These are phyloP conservation scores for Platysternon megacephalum DNA, from an alignment of 2,113 vertebrate species.

Conservation along the genomic window DNA sequence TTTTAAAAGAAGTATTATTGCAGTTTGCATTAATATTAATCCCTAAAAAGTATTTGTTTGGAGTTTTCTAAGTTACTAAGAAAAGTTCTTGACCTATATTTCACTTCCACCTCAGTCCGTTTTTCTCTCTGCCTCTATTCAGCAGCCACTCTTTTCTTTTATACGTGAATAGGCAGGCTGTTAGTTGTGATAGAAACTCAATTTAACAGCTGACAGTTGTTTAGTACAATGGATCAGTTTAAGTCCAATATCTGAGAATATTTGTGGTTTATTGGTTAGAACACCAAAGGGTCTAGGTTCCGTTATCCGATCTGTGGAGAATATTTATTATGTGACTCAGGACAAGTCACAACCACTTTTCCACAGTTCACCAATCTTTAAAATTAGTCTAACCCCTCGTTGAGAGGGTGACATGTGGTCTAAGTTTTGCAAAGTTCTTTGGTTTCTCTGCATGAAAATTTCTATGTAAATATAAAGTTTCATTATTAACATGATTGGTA, in stretches of 20 bases:
- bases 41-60: not conserved
- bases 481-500: fast-evolving
- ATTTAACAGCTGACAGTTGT: not conserved
- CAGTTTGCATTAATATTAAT: not conserved
- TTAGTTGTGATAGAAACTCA: not conserved
- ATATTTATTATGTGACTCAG: not conserved
- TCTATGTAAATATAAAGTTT: not conserved
- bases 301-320: not conserved
- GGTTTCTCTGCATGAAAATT: not conserved
- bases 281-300: not conserved
- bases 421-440: not conserved
- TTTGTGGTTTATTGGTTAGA: not conserved
- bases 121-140: not conserved
- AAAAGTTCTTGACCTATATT: not conserved
- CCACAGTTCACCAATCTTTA: not conserved
- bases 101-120: not conserved
- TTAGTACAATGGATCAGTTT: not conserved
- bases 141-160: not conserved
- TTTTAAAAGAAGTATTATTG: not conserved
- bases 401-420: not conserved
- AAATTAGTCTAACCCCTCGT: not conserved
- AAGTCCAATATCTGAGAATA: not conserved
- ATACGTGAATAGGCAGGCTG: not conserved
- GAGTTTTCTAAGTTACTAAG: not conserved
- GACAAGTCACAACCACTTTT: not conserved